Base-by-base conservation (phyloP, 2,113 vertebrate species). In the Colossoma macropomum region DNA sequence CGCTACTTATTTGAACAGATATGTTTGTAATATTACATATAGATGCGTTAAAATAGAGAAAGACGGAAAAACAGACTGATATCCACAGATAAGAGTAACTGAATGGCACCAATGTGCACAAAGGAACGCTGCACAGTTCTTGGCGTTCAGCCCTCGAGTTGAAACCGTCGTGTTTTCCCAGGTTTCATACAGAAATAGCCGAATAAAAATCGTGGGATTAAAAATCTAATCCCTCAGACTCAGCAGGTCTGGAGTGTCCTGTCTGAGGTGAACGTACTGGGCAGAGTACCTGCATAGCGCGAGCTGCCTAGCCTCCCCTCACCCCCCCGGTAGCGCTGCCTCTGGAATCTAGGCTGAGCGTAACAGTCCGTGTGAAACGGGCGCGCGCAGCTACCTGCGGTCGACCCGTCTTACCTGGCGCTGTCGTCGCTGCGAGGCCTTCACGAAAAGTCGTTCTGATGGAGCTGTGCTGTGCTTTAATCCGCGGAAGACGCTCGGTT, bases 391-490 rank as follows among this genome's bases (percentile, higher is more conserved):
- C n/a, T n/a, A n/a, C n/a, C n/a, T 3, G 23, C 48, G 0, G n/a
- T 34, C 27, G 11, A 41, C 45, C 11, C 34, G 12, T 0, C 34
- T 77, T 62, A 83, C 81, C 81, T 83, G 32, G 80, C 0, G 27
- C 3, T 77, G 86, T 34, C 9, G 34, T 77, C 27, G 74, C 54
- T 2, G 77, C 56, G 79, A 48, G 1, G 65, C 28, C 3, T 56
- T n/a, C 27, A 27, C 30, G 34, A 60, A 75, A 74, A 3, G 63
- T 27, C 23, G 89, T 70, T 16, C 83, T 50, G 30, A 3, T 82
- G 86, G 86, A 88, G 81, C 17, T 85, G 88, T 50, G 81, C 17
- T 85, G 88, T 50, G 87, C 85, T 70, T 30, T 63, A 79, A 87
- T 85, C 60, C 15, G 78, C 32, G 68, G 56, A 80, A 79, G 80